Evolutionary conservation across 2,888 invertebrate genomes (phyloP), one percentile per base, ranked within the genome.

Genomic region (Crioceris asparagi): DNA sequence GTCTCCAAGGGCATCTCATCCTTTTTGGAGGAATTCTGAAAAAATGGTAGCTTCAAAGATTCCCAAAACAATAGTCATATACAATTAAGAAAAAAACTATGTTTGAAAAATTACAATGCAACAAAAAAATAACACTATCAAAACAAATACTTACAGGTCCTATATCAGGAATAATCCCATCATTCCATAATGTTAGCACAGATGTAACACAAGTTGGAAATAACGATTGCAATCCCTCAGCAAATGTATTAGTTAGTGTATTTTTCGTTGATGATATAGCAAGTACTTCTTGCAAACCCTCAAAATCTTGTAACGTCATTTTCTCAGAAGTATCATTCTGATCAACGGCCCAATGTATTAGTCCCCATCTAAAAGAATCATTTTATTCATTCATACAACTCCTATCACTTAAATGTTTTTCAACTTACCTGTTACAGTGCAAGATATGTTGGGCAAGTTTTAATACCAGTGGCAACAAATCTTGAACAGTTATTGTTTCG

Each of bases 1-100:
- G 81, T 85, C 59, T 90, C 88, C 0, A 83, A 79, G 10, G 88
- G 87, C 45, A 88, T 80, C 23, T 84, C 77, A 57, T 88, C 85
- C 44, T 76, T 75, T 23, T 78, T 71, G 63, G 78, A 83, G 14
- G 77, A 75, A 19, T 74, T 73, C 83, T 83, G 64, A 25, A 60
- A 57, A 25, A 12, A 33, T 16, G 6, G 7, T 12, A 11, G 3
- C 3, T 4, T 4, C 12, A 25, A 25, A 25, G 11, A 21, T 21
- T 7, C 21, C n/a, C n/a, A n/a, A n/a, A n/a, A 21, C 14, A 3
- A 17, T 29, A 29, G 6, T 3, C 29, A 29, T n/a, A 5, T 4
- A 26, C 4, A 26, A 12, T 12, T 12, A 11, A 7, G 26, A 26
- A 26, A 26, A 26, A 26, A 12, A 12, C 12, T 12, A 26, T 4